Conservation (phyloP, 2,888 invertebrate species). For the Himalopsyche kuldschensis region DNA sequence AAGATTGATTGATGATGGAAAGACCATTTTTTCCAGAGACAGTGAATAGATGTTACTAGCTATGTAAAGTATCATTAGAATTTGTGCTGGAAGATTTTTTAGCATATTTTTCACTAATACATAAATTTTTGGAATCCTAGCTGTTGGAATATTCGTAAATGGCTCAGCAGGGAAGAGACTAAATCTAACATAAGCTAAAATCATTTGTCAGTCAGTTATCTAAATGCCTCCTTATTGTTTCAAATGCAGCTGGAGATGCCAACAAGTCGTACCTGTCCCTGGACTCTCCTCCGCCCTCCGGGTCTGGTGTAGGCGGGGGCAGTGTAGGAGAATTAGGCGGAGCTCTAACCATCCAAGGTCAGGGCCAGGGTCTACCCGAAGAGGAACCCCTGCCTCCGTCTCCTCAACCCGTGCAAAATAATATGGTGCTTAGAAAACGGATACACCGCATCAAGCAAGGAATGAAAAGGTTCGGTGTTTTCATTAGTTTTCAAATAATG, state of each 20-base stretch:
- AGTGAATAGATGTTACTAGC: too few relatives aligned
- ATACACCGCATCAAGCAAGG: constrained; percentile 87
- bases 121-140: too few relatives aligned
- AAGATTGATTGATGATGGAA: too few relatives aligned
- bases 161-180: too few relatives aligned
- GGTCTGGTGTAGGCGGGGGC: constrained; percentile 49
- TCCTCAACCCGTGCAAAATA: constrained; percentile 75
- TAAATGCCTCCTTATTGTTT: neutral
- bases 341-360: constrained; percentile 49
- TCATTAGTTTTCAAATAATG: neutral
- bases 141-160: too few relatives aligned
- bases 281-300: constrained; percentile 62
- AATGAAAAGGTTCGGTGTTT: constrained; percentile 69
- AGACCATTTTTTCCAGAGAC: too few relatives aligned
- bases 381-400: constrained; percentile 58
- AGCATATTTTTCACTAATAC: too few relatives aligned
- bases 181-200: too few relatives aligned
- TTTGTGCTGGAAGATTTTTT: too few relatives aligned
- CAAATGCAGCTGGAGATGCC: constrained; percentile 56
- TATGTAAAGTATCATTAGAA: too few relatives aligned
- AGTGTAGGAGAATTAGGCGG: constrained; percentile 53
- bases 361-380: constrained; percentile 51
- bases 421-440: constrained; percentile 83
- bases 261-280: constrained; percentile 61
- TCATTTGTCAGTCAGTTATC: too few relatives aligned